These are phyloP conservation scores for Torymus aiolomorphi DNA, from an alignment of 2,888 invertebrate species.

Conservation along the genomic window DNA sequence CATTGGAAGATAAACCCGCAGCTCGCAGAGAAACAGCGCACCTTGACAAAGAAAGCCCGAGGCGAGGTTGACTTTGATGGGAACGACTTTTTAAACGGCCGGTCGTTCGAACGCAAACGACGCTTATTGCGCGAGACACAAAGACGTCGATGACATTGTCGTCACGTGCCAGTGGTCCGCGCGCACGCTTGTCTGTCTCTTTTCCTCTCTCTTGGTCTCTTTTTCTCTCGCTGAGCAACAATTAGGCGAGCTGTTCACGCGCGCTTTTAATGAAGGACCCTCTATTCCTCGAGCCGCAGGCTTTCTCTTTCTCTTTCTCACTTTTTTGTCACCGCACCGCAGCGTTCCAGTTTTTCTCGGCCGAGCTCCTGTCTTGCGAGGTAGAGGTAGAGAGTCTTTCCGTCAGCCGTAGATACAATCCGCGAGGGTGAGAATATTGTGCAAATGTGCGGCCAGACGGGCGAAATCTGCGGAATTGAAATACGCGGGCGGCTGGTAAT, in stretches of 20 bases:
- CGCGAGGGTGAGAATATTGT: too few relatives aligned
- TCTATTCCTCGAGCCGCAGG: slow-evolving; percentile 9
- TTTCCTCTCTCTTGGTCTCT: not conserved
- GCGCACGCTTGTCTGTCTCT: not conserved
- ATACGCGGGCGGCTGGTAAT: too few relatives aligned
- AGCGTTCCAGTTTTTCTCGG: too few relatives aligned
- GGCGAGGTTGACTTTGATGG: not conserved
- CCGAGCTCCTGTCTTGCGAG: too few relatives aligned
- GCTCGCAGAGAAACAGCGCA: not conserved
- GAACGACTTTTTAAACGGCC: slow-evolving; percentile 4
- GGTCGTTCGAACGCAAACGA: slow-evolving; percentile 8
- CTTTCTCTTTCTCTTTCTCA: slow-evolving; percentile 33
- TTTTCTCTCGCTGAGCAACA: slow-evolving; percentile 29
- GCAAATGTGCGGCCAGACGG: too few relatives aligned
- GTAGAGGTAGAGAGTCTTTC: too few relatives aligned
- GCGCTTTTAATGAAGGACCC: slow-evolving; percentile 51
- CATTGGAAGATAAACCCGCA: too few relatives aligned
- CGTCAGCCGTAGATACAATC: too few relatives aligned
- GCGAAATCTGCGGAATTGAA: too few relatives aligned
- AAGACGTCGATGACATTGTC: not conserved
- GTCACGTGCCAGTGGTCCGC: not conserved
- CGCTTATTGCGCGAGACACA: slow-evolving; percentile 23
- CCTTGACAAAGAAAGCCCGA: not conserved
- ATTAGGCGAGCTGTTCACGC: slow-evolving; percentile 33
- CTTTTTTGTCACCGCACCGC: not conserved